Conservation (phyloP, 2,888 invertebrate species). For the Parelbella ahira region DNA sequence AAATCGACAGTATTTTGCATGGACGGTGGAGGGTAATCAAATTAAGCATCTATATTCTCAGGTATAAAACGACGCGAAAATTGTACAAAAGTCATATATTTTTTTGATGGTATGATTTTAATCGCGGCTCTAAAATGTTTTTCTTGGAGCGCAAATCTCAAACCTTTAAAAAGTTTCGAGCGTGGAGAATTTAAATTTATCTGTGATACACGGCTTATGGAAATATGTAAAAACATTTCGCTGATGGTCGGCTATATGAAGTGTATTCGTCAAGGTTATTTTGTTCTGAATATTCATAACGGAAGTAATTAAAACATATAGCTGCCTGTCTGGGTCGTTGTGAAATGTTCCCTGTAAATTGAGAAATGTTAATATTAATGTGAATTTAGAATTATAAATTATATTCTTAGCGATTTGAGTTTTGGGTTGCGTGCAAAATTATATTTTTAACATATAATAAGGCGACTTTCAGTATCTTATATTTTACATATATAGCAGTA, state of each 20-base stretch:
- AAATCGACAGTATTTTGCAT: too few species aligned
- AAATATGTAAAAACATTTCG: slow-evolving; percentile 14
- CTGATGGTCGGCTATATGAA: slow-evolving; percentile 11
- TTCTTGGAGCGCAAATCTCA: slow-evolving; percentile 19
- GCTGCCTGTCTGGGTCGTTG: too few species aligned
- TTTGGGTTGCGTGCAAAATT: too few species aligned
- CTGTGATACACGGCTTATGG: slow-evolving; percentile 11
- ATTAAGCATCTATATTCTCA: too few species aligned
- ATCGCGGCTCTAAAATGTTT: slow-evolving; percentile 9
- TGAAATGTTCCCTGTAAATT: slow-evolving; percentile 6
- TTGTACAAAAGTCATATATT: too few species aligned
- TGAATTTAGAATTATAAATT: not conserved
- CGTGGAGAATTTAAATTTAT: slow-evolving; percentile 13
- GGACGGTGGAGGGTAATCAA: too few species aligned
- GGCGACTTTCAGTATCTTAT: too few species aligned
- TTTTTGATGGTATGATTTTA: slow-evolving; percentile 15
- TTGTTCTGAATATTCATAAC: slow-evolving; percentile 15
- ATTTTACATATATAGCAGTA: too few species aligned
- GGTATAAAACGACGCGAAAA: too few species aligned
- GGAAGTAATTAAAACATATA: slow-evolving; percentile 11
- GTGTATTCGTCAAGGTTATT: slow-evolving; percentile 7
- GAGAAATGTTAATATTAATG: not conserved
- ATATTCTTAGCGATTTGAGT: too few species aligned
- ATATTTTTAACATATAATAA: too few species aligned
- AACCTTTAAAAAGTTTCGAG: slow-evolving; percentile 18